phyloP scores from a whole-genome alignment of 2,797 vertebrate genomes.

The Todus mexicanus region DNA sequence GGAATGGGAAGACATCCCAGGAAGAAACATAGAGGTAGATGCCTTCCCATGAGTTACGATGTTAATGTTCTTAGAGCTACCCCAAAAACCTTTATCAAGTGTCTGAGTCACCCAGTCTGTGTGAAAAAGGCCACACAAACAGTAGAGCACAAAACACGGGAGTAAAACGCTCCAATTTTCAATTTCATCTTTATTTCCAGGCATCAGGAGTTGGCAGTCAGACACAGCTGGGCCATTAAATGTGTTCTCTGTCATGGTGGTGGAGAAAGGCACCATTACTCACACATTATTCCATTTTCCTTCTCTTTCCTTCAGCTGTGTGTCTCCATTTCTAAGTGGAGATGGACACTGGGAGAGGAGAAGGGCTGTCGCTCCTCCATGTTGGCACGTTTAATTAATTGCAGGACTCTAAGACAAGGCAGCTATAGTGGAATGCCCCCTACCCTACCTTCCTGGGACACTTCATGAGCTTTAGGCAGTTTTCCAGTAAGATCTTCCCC shows the following conservation, averaged over 20 bases:
- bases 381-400: neutral
- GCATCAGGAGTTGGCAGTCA: neutral
- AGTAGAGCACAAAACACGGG: neutral
- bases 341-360: neutral
- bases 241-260: neutral
- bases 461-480: constrained; percentile 6
- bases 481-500: constrained; percentile 48
- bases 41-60: neutral
- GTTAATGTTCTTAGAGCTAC: neutral
- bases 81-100: neutral
- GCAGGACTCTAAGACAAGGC: neutral
- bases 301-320: neutral
- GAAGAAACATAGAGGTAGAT: neutral
- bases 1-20: neutral
- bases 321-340: neutral
- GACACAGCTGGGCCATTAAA: neutral
- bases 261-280: neutral
- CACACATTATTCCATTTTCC: neutral
- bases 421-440: neutral
- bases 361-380: neutral
- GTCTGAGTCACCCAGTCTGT: neutral
- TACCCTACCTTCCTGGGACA: neutral
- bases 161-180: neutral
- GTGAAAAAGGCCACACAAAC: neutral
- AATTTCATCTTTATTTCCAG: neutral